A percentile compares a stretch with the other conserved stretches of the same genome.
Conservation (phyloP, 2,113 vertebrate species). For the Apodemus sylvaticus region DNA sequence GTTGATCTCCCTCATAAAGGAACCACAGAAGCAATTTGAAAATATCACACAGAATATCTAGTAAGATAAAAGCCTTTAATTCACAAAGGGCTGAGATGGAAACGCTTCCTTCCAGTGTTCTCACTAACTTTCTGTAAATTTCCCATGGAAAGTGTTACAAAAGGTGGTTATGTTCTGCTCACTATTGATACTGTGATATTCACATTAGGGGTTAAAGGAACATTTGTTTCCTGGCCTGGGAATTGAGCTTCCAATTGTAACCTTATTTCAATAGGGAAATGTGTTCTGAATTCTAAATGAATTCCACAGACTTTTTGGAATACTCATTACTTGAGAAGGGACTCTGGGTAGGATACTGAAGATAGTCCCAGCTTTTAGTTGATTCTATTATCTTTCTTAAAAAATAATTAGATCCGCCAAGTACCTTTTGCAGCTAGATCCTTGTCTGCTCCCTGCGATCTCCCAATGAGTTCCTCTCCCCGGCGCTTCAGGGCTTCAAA, state of each 20-base stretch:
- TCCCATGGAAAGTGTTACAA: slow-evolving; percentile 66
- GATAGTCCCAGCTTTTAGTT: slow-evolving; percentile 10
- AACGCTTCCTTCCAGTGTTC: slow-evolving; percentile 35
- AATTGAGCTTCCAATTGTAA: slow-evolving; percentile 74
- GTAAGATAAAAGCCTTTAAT: slow-evolving; percentile 14
- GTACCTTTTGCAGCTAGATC: slow-evolving; percentile 96
- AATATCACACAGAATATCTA: slow-evolving; percentile 41
- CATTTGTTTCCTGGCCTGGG: slow-evolving; percentile 73
- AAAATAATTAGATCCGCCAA: background rate
- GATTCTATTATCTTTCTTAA: background rate
- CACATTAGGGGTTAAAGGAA: slow-evolving; percentile 68
- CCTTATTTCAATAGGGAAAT: slow-evolving; percentile 69
- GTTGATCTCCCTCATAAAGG: slow-evolving; percentile 44
- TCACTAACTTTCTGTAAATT: slow-evolving; percentile 41
- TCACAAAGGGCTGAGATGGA: slow-evolving; percentile 26
- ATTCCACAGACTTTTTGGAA: slow-evolving; percentile 52
- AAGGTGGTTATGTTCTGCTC: slow-evolving; percentile 61
- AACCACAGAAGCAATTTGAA: slow-evolving; percentile 23
- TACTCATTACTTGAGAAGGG: slow-evolving; percentile 49
- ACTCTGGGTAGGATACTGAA: slow-evolving; percentile 24
- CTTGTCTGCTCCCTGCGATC: slow-evolving; percentile 91
- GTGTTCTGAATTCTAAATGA: slow-evolving; percentile 74
- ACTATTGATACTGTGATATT: slow-evolving; percentile 49
- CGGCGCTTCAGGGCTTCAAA: slow-evolving; percentile 94
- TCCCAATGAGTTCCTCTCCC: slow-evolving; percentile 94